phyloP scores from a whole-genome alignment of 2,797 vertebrate species.

The Hypotaenidia philippensis region DNA sequence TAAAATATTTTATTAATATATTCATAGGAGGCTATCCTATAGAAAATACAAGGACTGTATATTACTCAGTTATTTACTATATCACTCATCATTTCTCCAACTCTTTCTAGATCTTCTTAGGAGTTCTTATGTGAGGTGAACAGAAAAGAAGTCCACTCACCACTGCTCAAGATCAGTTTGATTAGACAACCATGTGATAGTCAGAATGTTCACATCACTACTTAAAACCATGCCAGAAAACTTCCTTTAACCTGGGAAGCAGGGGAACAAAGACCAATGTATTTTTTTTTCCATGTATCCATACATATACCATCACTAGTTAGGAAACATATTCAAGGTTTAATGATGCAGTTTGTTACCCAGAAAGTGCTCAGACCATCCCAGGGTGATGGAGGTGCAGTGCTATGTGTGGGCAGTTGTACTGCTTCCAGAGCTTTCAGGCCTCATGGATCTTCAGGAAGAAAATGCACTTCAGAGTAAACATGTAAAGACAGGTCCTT shows the following conservation, averaged over 20 bases:
- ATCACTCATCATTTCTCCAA: neutral
- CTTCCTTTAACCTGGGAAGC: neutral
- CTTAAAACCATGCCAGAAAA: neutral
- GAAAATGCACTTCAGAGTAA: neutral
- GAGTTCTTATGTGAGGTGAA: neutral
- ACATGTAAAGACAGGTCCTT: neutral
- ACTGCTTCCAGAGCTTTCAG: neutral
- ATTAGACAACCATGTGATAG: neutral
- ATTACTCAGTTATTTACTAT: neutral
- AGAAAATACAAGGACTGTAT: neutral
- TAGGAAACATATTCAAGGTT: neutral
- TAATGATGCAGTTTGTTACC: neutral
- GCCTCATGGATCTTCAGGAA: neutral
- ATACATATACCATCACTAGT: neutral
- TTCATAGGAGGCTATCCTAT: neutral
- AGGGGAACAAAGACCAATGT: neutral
- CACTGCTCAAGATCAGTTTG: neutral
- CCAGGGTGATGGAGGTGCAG: neutral
- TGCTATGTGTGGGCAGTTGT: neutral
- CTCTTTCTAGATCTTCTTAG: neutral
- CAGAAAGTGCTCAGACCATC: neutral
- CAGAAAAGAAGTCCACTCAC: neutral
- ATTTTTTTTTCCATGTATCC: neutral
- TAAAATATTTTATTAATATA: neutral
- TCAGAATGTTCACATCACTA: neutral